Percentiles rank a stretch among this genome's conserved stretches.
These are phyloP conservation scores for Taxidea taxus DNA, from an alignment of 2,113 vertebrate genomes.

Conservation along the genomic window DNA sequence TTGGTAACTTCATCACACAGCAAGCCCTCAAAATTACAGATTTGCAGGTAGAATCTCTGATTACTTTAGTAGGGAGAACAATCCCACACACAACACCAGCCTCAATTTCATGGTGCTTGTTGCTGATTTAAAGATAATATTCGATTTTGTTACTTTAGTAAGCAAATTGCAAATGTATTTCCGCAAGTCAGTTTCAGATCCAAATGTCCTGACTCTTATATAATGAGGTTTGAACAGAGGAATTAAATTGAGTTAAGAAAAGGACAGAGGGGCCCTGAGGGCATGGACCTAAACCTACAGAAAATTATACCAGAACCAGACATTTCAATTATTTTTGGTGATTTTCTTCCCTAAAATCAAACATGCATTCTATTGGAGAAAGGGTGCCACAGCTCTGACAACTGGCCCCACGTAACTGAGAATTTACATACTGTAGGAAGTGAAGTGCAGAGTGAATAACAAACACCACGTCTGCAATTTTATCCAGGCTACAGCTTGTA, in stretches of 20 bases:
- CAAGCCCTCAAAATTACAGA: background rate
- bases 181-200: constrained; percentile 12
- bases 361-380: background rate
- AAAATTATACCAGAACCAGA: constrained; percentile 32
- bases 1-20: background rate
- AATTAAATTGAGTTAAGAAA: constrained; percentile 37
- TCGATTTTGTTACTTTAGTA: constrained; percentile 36
- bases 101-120: background rate
- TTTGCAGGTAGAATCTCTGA: background rate
- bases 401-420: background rate
- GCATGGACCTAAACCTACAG: constrained; percentile 22
- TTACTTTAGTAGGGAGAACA: background rate
- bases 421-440: constrained; percentile 24
- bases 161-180: background rate
- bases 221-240: constrained; percentile 7
- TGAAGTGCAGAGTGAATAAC: background rate
- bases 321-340: constrained; percentile 48
- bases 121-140: constrained; percentile 9
- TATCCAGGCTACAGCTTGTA: background rate
- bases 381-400: background rate
- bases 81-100: background rate
- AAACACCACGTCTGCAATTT: background rate
- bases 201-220: background rate
- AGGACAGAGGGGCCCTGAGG: constrained; percentile 12
- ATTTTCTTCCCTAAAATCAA: constrained; percentile 54